phyloP scores from a whole-genome alignment of 92 coral and sea anemone species.

The Diadumene lineata region DNA sequence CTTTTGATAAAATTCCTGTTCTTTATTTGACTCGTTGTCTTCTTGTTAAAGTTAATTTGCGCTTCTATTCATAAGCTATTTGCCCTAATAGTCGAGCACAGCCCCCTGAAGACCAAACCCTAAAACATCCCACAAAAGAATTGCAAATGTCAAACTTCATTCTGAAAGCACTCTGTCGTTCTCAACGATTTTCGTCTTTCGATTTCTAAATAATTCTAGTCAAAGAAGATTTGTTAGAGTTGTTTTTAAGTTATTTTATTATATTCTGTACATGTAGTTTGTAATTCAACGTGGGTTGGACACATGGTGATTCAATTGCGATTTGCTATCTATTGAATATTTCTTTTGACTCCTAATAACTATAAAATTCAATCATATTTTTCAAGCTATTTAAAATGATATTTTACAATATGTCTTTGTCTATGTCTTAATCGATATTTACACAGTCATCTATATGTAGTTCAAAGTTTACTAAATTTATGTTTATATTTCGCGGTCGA shows the following conservation, averaged over 20 bases:
- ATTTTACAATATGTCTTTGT: too few species aligned
- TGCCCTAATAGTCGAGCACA: slow-evolving; percentile 2
- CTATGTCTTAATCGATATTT: too few species aligned
- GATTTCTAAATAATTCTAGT: too few species aligned
- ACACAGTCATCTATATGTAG: too few species aligned
- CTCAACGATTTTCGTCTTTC: too few species aligned
- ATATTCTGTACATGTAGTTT: background rate
- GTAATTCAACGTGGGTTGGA: background rate
- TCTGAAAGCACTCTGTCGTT: too few species aligned
- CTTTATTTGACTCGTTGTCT: slow-evolving; percentile 1
- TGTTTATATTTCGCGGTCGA: too few species aligned
- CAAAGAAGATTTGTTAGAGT: background rate
- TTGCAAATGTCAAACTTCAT: too few species aligned
- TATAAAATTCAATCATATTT: background rate
- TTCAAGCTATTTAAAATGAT: background rate
- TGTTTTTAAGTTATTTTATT: background rate
- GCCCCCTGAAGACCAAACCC: background rate
- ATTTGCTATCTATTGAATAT: background rate
- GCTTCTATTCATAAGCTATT: slow-evolving; percentile 4
- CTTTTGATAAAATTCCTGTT: background rate
- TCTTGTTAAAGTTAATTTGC: slow-evolving; percentile 10
- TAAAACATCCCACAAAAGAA: background rate
- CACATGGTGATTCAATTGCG: slow-evolving; percentile 3
- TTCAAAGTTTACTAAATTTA: too few species aligned
- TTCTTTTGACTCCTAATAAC: background rate